These are phyloP conservation scores for Callimorpha dominula DNA, from an alignment of 2,888 invertebrate species.

Conservation along the genomic window DNA sequence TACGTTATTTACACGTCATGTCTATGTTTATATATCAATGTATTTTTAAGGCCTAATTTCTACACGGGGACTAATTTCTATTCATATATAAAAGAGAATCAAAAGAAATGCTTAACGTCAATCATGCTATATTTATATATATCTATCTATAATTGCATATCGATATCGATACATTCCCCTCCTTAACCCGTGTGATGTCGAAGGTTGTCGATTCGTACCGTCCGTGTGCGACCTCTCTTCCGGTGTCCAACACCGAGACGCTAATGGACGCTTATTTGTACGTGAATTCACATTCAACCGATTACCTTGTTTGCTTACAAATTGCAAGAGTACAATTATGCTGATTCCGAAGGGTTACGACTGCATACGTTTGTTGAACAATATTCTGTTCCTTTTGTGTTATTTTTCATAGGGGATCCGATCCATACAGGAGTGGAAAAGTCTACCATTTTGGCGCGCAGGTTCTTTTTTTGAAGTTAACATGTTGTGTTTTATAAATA, in stretches of 20 bases:
- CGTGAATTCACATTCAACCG: slow-evolving; percentile 50
- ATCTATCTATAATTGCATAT: slow-evolving; percentile 4
- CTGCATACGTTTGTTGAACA: slow-evolving; percentile 16
- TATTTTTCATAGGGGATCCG: slow-evolving; percentile 1
- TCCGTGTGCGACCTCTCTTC: slow-evolving; percentile 77
- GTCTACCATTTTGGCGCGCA: too few species aligned
- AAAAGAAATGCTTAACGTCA: too few species aligned
- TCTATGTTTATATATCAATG: too few species aligned
- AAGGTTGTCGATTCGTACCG: slow-evolving; percentile 75
- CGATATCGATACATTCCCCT: slow-evolving; percentile 53
- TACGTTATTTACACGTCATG: too few species aligned
- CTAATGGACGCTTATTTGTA: slow-evolving; percentile 74
- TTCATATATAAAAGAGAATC: too few species aligned
- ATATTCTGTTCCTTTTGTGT: background rate
- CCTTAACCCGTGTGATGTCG: slow-evolving; percentile 79
- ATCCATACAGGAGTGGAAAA: background rate
- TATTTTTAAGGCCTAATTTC: too few species aligned
- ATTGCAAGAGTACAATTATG: slow-evolving; percentile 49
- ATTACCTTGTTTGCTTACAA: slow-evolving; percentile 52
- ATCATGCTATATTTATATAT: background rate
- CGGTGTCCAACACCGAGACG: slow-evolving; percentile 74
- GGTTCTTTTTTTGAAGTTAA: too few species aligned
- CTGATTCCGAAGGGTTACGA: slow-evolving; percentile 35
- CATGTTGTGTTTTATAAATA: too few species aligned
- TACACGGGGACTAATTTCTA: too few species aligned